These are phyloP conservation scores for Drosophila colorata DNA, from an alignment of 2,888 invertebrate species.

Conservation along the genomic window DNA sequence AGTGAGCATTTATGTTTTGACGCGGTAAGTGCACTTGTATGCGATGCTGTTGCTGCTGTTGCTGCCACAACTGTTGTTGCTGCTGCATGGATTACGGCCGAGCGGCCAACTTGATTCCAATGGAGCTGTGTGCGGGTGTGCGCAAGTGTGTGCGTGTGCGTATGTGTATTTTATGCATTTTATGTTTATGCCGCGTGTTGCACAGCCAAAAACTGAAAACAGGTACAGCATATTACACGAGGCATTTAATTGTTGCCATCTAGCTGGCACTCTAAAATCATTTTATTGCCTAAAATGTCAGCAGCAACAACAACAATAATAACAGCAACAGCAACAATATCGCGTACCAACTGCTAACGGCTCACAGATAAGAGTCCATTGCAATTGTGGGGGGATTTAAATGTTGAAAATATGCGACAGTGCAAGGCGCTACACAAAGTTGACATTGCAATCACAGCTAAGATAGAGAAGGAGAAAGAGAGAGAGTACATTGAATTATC, in stretches of 20 bases:
- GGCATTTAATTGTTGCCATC: constrained; percentile 76
- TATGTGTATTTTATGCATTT: constrained; percentile 68
- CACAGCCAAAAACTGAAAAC: constrained; percentile 53
- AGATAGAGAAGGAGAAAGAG: too few species aligned
- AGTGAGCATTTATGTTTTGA: constrained; percentile 87
- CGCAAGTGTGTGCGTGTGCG: constrained; percentile 6
- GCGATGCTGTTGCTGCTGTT: constrained; percentile 11
- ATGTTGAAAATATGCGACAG: constrained; percentile 25
- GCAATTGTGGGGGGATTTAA: constrained; percentile 14
- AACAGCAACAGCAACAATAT: constrained; percentile 43
- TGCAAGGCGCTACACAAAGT: constrained; percentile 1
- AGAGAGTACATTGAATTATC: too few species aligned
- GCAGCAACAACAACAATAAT: constrained; percentile 20
- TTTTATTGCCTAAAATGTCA: constrained; percentile 60
- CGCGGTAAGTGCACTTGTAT: constrained; percentile 85
- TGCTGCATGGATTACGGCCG: constrained; percentile 62
- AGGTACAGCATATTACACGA: constrained; percentile 73
- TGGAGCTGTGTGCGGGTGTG: constrained; percentile 16
- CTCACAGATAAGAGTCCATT: constrained; percentile 57
- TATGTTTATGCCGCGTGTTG: constrained; percentile 55
- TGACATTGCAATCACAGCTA: too few species aligned
- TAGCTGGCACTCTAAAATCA: constrained; percentile 71
- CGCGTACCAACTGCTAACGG: constrained; percentile 64
- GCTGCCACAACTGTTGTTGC: constrained; percentile 23
- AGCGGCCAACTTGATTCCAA: constrained; percentile 52